Evolutionary conservation across 2,888 invertebrate genomes (phyloP), one percentile per base, ranked within the genome.

Genomic region (Eurois occulta): DNA sequence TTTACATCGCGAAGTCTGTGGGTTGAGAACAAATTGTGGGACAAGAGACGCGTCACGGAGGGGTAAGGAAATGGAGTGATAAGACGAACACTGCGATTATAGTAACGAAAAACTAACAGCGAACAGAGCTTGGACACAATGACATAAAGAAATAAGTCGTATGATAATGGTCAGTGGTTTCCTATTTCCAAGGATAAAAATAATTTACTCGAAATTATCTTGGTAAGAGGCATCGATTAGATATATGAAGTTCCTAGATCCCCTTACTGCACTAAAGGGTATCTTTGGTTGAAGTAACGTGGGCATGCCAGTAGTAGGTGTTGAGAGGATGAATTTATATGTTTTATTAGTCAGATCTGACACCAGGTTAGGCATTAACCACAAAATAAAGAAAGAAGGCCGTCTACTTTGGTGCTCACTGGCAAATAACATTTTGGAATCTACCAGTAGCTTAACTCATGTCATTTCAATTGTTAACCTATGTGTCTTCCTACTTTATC

Each of bases 1-100:
- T 87, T 86, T 83, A 82, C 78, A 87, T 77, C 78, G 81, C 71
- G 84, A 78, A 86, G 88, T 79, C 72, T 86, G 87, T 79, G 87
- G 87, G 85, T 79, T 77, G 73, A 62, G 62, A 74, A 87, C 87
- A 88, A 87, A 87, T 87, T 86, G 78, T 80, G 73, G 83, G 80
- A 76, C 86, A 86, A 74, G 70, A 73, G 79, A 66, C 2, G 67
- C 0, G 41, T 0, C 58, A 79, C 18, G 16, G 83, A 86, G 13
- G 2, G 43, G 21, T 62, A 3, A 72, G 2, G 1, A 4, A 55
- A 78, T 72, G 62, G 78, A 84, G 21, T 73, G 55, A 18, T n/a
- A 65, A 28, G 28, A 21, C 13, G 4, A 65, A 68, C 28, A 28
- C 1, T n/a, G 24, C 35, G 10, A 18, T 52, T 68, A n/a, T 41